Evolutionary conservation across 2,797 vertebrate species (phyloP), one percentile per base, ranked within the genome.

Genomic region (Coregonus sp.): DNA sequence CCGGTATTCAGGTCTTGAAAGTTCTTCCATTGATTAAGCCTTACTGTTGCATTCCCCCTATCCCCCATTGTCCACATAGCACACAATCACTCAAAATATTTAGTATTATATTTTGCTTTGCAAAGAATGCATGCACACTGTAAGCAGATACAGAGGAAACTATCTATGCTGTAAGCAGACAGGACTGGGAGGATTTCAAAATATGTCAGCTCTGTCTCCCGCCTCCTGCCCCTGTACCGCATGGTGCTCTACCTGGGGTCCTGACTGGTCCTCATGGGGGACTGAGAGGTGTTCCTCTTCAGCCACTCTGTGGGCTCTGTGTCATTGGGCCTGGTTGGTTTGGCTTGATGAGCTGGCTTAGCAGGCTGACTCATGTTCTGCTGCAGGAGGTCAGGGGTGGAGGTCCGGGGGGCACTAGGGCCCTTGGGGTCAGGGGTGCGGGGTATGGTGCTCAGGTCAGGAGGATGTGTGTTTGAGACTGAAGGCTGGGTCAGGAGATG

Each of bases 211-310:
- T 59, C 4, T 0, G 1, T 56, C 18, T 59, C 18, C 15, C 56
- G 1, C 18, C 15, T 59, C 47, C 15, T 70, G 35, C 71, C 59
- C 63, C 25, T 14, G 29, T 31, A 66, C 11, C 25, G 4, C 63
- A 66, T 15, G 4, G 14, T 66, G 25, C 29, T 73, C 61, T 79
- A 94, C 94, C 91, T 92, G 70, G 87, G 86, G 76, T 92, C 87
- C 67, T 90, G 88, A 79, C 90, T 91, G 80, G 91, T 94, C 71
- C 70, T 87, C 90, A 93, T 93, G 0, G 93, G 92, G 5, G 92
- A 91, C 52, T 94, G 93, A 33, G 94, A 95, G 4, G 92, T 94
- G 78, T 92, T 95, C 83, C 86, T 93, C 84, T 89, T 92, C 20
- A 84, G 78, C 82, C 84, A 78, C 71, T 93, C 90, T 54, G 81